Evolutionary conservation across 2,888 invertebrate genomes (phyloP).

Genomic region (Aphidius colemani): DNA sequence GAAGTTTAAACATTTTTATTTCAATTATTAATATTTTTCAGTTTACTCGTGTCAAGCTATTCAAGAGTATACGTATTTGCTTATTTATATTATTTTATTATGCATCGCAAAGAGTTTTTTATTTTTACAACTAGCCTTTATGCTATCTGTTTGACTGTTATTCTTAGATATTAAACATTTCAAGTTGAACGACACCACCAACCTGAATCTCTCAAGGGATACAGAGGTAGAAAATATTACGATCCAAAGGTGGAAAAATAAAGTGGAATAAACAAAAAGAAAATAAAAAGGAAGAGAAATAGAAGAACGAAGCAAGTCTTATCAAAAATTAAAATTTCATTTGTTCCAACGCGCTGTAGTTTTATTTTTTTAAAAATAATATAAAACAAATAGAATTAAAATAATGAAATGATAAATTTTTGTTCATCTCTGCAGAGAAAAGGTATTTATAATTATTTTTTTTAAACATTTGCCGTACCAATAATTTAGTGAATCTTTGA

Average conservation of each 20-base stretch:
- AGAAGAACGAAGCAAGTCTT: constrained; percentile 39
- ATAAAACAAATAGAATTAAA: constrained; percentile 1
- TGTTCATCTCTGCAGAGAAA: not conserved
- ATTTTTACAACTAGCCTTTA: not conserved
- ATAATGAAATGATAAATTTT: not conserved
- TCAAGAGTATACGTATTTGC: too few species aligned
- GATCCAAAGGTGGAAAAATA: constrained; percentile 11
- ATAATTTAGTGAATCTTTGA: not conserved
- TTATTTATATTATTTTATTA: too few species aligned
- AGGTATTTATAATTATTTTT: too few species aligned
- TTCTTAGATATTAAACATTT: constrained; percentile 18
- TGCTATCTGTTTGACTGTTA: not conserved
- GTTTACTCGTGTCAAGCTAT: too few species aligned
- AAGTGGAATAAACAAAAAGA: constrained; percentile 3
- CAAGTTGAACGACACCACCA: constrained; percentile 31
- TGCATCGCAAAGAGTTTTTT: too few species aligned
- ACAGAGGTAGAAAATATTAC: constrained; percentile 24
- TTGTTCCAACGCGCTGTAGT: constrained; percentile 42
- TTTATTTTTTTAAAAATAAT: not conserved
- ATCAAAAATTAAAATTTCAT: constrained; percentile 59
- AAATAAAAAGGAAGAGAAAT: constrained; percentile 29
- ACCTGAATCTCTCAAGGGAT: constrained; percentile 25
- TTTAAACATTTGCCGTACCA: not conserved
- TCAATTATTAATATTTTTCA: too few species aligned
- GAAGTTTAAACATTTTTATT: too few species aligned